These are phyloP conservation scores for Drosophila phalerata DNA, from an alignment of 2,888 invertebrate genomes.

Conservation along the genomic window DNA sequence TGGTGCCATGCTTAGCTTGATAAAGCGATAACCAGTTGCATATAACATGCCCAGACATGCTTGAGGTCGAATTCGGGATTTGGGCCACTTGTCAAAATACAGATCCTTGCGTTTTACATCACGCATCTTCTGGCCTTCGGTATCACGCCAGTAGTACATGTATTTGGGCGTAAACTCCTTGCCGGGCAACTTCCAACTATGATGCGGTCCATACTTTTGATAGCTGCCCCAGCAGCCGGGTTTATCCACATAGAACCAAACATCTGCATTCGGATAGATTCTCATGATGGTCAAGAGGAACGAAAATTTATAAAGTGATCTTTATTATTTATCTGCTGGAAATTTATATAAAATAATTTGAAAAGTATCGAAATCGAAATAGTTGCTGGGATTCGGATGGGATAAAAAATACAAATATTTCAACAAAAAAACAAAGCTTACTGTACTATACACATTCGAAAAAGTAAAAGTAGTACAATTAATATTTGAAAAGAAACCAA, in stretches of 20 bases:
- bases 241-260: conserved; percentile 66
- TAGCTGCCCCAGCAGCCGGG: conserved; percentile 64
- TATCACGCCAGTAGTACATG: conserved; percentile 76
- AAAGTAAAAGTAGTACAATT: not conserved
- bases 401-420: not conserved
- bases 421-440: conserved; percentile 1
- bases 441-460: not conserved
- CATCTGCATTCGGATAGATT: conserved; percentile 64
- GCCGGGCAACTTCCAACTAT: conserved; percentile 65
- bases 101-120: conserved; percentile 62
- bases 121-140: conserved; percentile 55
- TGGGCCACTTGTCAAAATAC: conserved; percentile 60
- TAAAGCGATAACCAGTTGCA: conserved; percentile 75
- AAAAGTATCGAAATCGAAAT: not conserved
- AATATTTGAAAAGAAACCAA: not conserved
- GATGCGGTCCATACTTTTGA: conserved; percentile 46
- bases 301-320: not conserved
- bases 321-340: not conserved
- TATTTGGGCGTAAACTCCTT: conserved; percentile 37
- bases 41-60: conserved; percentile 78
- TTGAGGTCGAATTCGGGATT: conserved; percentile 62
- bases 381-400: not conserved
- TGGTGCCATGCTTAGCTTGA: conserved; percentile 57
- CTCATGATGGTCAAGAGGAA: conserved; percentile 56
- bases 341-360: conserved; percentile 17